These are phyloP conservation scores for Ailurus styani DNA, from an alignment of 2,113 vertebrate species.

Conservation along the genomic window DNA sequence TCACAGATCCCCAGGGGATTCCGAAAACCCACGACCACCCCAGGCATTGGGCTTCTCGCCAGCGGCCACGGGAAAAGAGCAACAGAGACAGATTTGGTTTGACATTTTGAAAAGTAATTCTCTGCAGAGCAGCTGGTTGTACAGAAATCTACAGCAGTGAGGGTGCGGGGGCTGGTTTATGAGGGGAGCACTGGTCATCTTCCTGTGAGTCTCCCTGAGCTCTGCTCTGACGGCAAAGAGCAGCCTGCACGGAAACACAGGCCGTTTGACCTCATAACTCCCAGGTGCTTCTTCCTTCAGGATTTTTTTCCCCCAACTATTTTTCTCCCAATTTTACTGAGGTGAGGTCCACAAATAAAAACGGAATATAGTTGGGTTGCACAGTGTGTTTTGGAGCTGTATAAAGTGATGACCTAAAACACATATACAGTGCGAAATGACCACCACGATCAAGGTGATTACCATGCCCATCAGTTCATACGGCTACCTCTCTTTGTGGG, in stretches of 20 bases:
- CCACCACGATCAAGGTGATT: not conserved
- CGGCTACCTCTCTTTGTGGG: not conserved
- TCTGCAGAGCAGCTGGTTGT: not conserved
- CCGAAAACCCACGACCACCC: accelerated
- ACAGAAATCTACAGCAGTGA: not conserved
- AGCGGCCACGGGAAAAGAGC: not conserved
- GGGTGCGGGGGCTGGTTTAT: not conserved
- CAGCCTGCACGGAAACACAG: not conserved
- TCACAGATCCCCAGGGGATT: not conserved
- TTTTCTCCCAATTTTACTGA: not conserved
- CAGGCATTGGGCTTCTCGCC: not conserved
- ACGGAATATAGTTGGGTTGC: not conserved
- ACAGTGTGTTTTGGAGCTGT: accelerated
- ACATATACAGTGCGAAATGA: not conserved
- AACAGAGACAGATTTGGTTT: not conserved
- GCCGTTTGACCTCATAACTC: not conserved
- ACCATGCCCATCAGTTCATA: not conserved
- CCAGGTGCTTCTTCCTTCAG: not conserved
- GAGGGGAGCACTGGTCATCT: accelerated
- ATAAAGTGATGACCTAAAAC: not conserved
- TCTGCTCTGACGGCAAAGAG: not conserved
- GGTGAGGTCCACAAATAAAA: not conserved
- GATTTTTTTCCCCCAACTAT: not conserved
- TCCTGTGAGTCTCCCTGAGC: not conserved
- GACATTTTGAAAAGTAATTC: not conserved